Evolutionary conservation across 2,888 invertebrate species (phyloP).

Genomic region (Buathra laborator): DNA sequence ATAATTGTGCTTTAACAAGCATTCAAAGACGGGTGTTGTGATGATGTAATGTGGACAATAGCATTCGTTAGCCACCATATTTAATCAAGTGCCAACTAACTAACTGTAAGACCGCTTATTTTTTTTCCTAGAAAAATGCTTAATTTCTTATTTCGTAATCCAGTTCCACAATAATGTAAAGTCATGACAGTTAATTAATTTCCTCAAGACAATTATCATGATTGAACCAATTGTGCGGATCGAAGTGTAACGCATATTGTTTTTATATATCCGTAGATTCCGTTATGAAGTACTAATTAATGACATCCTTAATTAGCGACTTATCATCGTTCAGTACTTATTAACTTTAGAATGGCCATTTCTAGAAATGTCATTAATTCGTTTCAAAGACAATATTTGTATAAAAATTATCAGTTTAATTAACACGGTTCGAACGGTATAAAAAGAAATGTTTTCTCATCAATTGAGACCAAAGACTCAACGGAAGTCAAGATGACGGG

Average conservation of each 20-base stretch:
- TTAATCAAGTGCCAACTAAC: too few species aligned
- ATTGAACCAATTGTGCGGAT: neutral
- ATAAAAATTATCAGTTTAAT: neutral
- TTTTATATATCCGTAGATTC: neutral
- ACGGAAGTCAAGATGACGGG: conserved; percentile 16
- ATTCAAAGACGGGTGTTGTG: too few species aligned
- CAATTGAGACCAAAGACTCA: neutral
- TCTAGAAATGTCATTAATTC: neutral
- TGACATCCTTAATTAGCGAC: too few species aligned
- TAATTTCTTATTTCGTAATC: neutral
- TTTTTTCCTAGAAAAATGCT: neutral
- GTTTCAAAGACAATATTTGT: neutral
- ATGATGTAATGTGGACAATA: too few species aligned
- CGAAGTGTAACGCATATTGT: neutral
- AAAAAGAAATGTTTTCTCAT: neutral
- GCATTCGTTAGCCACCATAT: too few species aligned
- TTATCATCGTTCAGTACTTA: too few species aligned
- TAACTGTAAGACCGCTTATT: neutral
- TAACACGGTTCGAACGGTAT: neutral
- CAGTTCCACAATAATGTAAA: neutral
- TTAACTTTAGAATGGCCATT: too few species aligned
- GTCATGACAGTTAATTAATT: neutral
- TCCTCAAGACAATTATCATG: neutral
- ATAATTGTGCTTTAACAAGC: too few species aligned
- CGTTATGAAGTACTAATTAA: neutral